Evolutionary conservation across 1,140 invertebrate genomes (phyloP).

Genomic region (Ips nitidus): DNA sequence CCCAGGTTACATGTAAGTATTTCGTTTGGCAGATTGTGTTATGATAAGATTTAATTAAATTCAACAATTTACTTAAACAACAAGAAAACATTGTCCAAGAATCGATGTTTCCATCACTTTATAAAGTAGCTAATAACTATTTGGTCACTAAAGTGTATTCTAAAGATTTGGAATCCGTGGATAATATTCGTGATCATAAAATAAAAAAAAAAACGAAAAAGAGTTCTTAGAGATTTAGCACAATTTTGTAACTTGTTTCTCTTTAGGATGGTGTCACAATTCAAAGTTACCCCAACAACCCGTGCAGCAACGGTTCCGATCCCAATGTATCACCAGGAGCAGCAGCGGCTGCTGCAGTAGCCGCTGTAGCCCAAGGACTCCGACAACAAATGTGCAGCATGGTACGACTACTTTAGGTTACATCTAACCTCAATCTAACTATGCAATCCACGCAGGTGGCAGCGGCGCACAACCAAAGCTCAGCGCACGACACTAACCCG

Average conservation of each 20-base stretch:
- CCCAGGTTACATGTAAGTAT: slow-evolving; percentile 54
- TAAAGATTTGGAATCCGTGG: too few species aligned
- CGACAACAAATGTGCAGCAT: slow-evolving; percentile 73
- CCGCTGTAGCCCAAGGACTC: slow-evolving; percentile 69
- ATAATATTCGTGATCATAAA: too few species aligned
- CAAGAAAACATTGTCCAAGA: too few species aligned
- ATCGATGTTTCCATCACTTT: too few species aligned
- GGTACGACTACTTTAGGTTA: slow-evolving; percentile 49
- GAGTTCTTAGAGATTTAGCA: too few species aligned
- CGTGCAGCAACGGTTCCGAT: slow-evolving; percentile 60
- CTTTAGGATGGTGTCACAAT: slow-evolving; percentile 49
- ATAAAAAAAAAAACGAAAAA: too few species aligned
- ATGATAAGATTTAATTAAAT: background rate
- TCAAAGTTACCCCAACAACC: slow-evolving; percentile 48
- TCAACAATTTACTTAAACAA: background rate
- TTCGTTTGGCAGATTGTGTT: slow-evolving; percentile 27
- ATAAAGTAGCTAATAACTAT: too few species aligned
- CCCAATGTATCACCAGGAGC: slow-evolving; percentile 67
- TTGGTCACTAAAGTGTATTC: too few species aligned
- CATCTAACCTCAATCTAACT: background rate
- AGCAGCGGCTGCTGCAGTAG: slow-evolving; percentile 70
- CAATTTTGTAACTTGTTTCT: background rate
- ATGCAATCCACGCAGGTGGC: slow-evolving; percentile 46
- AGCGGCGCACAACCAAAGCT: slow-evolving; percentile 58
- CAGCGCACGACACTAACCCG: slow-evolving; percentile 57